phyloP scores from a whole-genome alignment of 2,113 vertebrate species.

The Turdus rufiventris region DNA sequence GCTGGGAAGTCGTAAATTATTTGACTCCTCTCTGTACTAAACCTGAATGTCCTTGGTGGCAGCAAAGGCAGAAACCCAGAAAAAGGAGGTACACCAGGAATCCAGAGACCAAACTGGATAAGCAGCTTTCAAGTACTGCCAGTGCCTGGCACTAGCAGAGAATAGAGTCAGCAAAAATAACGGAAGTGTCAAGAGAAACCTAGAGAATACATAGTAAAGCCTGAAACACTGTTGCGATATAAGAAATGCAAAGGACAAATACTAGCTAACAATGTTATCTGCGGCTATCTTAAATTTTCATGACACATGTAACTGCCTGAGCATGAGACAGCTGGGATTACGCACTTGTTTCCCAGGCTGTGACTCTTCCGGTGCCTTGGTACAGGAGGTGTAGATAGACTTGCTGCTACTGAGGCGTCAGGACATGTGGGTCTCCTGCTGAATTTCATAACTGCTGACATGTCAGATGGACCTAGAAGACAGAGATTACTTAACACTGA shows the following conservation, averaged over 20 bases:
- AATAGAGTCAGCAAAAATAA: neutral
- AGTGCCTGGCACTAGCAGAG: neutral
- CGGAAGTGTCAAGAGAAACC: neutral
- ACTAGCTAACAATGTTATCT: neutral
- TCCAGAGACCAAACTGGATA: neutral
- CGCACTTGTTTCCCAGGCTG: constrained; percentile 95
- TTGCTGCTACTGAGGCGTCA: constrained; percentile 85
- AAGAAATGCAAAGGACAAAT: neutral
- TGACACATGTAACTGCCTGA: neutral
- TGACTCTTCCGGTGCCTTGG: constrained; percentile 95
- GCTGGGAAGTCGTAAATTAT: neutral
- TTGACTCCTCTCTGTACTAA: neutral
- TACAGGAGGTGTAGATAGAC: constrained; percentile 85
- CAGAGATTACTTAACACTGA: constrained; percentile 30
- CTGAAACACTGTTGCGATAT: neutral
- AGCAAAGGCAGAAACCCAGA: neutral
- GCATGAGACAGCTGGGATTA: neutral
- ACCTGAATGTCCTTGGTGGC: neutral
- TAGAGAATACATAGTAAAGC: neutral
- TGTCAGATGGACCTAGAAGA: constrained; percentile 80
- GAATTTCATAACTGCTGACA: constrained; percentile 79
- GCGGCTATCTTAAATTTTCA: neutral
- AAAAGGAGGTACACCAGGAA: neutral
- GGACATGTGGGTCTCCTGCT: constrained; percentile 91
- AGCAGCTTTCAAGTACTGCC: neutral